Percentiles rank a stretch among this genome's conserved stretches.
Evolutionary conservation across 2,888 invertebrate species (phyloP).

Genomic region (Drosophila eohydei): DNA sequence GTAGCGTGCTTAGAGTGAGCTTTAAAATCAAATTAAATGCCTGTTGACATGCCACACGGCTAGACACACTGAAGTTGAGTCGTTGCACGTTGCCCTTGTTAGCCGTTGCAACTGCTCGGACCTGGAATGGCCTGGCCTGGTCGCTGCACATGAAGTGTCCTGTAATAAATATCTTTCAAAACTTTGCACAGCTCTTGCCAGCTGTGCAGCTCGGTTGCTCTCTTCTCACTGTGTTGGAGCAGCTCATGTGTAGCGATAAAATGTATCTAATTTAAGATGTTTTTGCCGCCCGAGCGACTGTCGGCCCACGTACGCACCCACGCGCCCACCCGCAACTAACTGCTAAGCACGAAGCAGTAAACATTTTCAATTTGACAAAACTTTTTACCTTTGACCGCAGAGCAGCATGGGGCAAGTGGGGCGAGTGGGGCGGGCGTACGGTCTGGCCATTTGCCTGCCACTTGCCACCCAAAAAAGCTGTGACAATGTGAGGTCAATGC

Average conservation of each 20-base stretch:
- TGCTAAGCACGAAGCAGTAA: slow-evolving; percentile 71
- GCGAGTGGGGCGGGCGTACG: background rate
- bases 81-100: slow-evolving; percentile 9
- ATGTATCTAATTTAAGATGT: slow-evolving; percentile 80
- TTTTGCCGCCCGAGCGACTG: slow-evolving; percentile 72
- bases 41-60: slow-evolving; percentile 69
- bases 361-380: slow-evolving; percentile 80
- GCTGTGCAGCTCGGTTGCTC: slow-evolving; percentile 18
- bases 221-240: slow-evolving; percentile 10
- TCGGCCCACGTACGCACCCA: slow-evolving; percentile 2
- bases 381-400: slow-evolving; percentile 81
- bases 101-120: slow-evolving; percentile 17
- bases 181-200: slow-evolving; percentile 55
- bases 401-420: slow-evolving; percentile 28
- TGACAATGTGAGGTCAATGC: slow-evolving; percentile 77
- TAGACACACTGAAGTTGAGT: slow-evolving; percentile 23
- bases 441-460: slow-evolving; percentile 13
- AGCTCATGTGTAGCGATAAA: slow-evolving; percentile 77
- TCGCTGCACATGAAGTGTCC: slow-evolving; percentile 68
- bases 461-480: slow-evolving; percentile 26
- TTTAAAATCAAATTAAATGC: slow-evolving; percentile 78
- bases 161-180: slow-evolving; percentile 76
- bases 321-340: slow-evolving; percentile 31
- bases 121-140: background rate
- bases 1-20: slow-evolving; percentile 30